Base-by-base conservation (phyloP, 1,140 invertebrate genomes). In the Leptestheria dahalacensis region DNA sequence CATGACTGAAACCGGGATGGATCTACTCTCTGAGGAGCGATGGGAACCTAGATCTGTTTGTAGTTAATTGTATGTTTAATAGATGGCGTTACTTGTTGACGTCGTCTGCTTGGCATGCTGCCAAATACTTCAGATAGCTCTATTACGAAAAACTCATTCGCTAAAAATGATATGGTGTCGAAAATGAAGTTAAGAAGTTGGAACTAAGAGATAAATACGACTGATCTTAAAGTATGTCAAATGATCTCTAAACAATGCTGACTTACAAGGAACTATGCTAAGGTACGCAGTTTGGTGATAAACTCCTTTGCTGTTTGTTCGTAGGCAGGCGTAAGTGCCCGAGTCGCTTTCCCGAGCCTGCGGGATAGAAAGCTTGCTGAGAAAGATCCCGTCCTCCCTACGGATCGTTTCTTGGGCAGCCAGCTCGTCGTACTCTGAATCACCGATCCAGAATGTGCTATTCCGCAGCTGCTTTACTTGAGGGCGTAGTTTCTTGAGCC, bases 401-500 rank as follows among this genome's bases (percentile, higher is more conserved):
- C 6, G 33, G 15, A 41, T 9, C 33, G 33, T 41, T 6, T 41
- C 33, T 15, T 41, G 33, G 15, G 33, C 33, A 9, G 6, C 33
- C 33, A 41, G 33, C 6, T 41, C 6, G 15, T 41, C 33, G 33
- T 9, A 15, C 15, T 41, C 33, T 6, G 15, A 6, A 41, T 41
- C 33, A 41, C 33, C 33, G 15, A 15, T 15, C 6, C 33, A 15
- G 15, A 41, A 41, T 15, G 33, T 41, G 15, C 6, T 9, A 15
- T 41, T 41, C 6, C 33, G 33, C 6, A 15, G 6, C 33, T 9
- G 6, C 6, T 41, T 41, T 41, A 6, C 33, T 15, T 41, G 33
- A 41, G 33, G 33, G n/a, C n/a, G n/a, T 29, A 62, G 20, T 23
- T 49, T 60, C 46, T 60, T 62, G 3, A 62, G 48, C 61, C 61